These are phyloP conservation scores for Tyrophagus putrescentiae DNA, from an alignment of 1,140 invertebrate species.

Conservation along the genomic window DNA sequence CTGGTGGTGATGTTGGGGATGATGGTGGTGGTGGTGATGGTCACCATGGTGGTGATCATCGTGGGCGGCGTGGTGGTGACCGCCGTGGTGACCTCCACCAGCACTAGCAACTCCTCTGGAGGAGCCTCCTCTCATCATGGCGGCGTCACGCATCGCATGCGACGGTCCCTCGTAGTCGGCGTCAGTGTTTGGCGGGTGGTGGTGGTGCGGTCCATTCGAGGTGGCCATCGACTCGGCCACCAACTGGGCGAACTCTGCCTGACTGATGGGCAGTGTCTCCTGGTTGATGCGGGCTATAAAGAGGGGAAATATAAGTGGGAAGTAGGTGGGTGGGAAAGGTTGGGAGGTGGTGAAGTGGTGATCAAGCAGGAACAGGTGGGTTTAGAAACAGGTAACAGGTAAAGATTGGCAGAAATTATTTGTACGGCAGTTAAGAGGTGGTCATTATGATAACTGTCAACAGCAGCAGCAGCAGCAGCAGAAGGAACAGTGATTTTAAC, in stretches of 20 bases:
- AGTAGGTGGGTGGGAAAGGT: not conserved
- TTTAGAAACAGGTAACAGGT: no score
- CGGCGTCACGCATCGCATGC: not conserved
- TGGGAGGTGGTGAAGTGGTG: no score
- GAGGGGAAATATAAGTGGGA: not conserved
- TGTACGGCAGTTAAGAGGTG: no score
- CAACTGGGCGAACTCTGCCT: constrained; percentile 11
- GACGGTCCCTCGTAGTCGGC: constrained; percentile 9
- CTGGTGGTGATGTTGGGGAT: not conserved
- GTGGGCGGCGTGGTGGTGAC: not conserved
- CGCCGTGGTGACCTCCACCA: not conserved
- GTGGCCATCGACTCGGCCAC: constrained; percentile 16
- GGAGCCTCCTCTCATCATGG: not conserved
- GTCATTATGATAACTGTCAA: no score
- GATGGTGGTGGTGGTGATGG: not conserved
- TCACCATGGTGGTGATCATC: not conserved
- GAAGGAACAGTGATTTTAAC: no score
- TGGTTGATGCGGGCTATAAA: constrained; percentile 10
- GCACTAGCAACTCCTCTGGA: no score
- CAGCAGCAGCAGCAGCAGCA: no score
- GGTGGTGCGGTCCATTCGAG: constrained; percentile 8
- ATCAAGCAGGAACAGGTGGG: no score
- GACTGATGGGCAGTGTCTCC: constrained; percentile 13
- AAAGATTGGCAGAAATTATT: no score
- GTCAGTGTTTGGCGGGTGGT: constrained; percentile 14